These are phyloP conservation scores for Lochmaea capreae DNA, from an alignment of 2,888 invertebrate species.

Conservation along the genomic window DNA sequence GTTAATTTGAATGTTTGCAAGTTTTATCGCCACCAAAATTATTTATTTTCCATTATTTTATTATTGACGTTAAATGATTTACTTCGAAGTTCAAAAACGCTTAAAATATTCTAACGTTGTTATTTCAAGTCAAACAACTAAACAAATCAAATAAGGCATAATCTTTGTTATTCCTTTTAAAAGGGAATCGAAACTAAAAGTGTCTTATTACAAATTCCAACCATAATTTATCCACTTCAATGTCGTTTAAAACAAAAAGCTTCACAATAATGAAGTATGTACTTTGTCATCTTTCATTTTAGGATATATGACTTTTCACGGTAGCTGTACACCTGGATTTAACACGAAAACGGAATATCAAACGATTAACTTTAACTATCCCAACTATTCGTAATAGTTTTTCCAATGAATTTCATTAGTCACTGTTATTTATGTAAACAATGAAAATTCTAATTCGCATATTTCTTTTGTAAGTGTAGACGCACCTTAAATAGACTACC, in stretches of 20 bases:
- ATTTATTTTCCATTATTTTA: too few relatives aligned
- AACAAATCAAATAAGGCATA: background rate
- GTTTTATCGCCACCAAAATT: too few relatives aligned
- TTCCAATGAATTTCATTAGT: conserved; percentile 8
- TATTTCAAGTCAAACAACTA: background rate
- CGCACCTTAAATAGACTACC: background rate
- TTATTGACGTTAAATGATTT: too few relatives aligned
- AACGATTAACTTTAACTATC: background rate
- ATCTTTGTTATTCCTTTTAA: background rate
- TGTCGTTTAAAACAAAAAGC: conserved; percentile 5
- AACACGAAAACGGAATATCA: conserved; percentile 1
- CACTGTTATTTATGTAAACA: conserved; percentile 3
- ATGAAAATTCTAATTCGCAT: background rate
- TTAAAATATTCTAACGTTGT: too few relatives aligned
- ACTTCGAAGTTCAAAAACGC: too few relatives aligned
- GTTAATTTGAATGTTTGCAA: too few relatives aligned
- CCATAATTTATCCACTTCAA: background rate
- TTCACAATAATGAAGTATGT: background rate
- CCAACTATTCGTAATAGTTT: conserved; percentile 13
- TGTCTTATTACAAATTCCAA: background rate
- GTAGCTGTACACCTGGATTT: conserved; percentile 3
- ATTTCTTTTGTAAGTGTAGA: background rate
- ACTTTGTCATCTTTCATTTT: conserved; percentile 9
- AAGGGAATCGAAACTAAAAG: background rate
- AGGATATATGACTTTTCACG: background rate